These are phyloP conservation scores for Ceramica pisi DNA, from an alignment of 2,888 invertebrate species.

Conservation along the genomic window DNA sequence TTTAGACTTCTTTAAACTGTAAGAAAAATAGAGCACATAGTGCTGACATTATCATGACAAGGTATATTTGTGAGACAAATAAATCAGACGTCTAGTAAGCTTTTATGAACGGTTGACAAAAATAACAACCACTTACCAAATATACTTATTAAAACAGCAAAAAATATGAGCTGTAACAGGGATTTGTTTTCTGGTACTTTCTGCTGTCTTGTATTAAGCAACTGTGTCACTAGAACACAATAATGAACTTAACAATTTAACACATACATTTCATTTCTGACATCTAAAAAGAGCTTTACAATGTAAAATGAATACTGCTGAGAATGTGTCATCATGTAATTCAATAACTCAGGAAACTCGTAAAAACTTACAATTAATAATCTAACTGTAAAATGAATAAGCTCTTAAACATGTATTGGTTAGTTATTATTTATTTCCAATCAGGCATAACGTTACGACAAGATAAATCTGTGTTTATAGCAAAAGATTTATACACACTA, in stretches of 20 bases:
- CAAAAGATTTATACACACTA: constrained; percentile 28
- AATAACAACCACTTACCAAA: background rate
- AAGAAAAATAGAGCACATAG: constrained; percentile 9
- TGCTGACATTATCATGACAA: constrained; percentile 4
- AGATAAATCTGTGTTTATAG: constrained; percentile 31
- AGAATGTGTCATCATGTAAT: no score
- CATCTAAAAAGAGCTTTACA: no score
- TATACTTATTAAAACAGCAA: no score
- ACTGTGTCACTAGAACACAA: no score
- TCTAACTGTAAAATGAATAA: constrained; percentile 4
- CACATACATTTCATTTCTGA: no score
- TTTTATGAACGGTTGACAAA: no score
- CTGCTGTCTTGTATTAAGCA: no score
- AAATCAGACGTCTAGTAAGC: background rate
- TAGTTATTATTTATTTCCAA: background rate
- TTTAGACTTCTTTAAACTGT: constrained; percentile 21
- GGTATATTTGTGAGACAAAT: background rate
- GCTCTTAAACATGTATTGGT: constrained; percentile 7
- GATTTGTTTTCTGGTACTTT: no score
- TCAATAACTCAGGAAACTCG: no score
- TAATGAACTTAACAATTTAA: no score
- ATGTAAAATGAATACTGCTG: no score
- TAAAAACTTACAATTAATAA: background rate
- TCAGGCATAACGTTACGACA: constrained; percentile 5
- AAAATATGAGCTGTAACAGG: no score